Conservation (phyloP, 1,140 invertebrate genomes). For the Saccostrea cuccullata region DNA sequence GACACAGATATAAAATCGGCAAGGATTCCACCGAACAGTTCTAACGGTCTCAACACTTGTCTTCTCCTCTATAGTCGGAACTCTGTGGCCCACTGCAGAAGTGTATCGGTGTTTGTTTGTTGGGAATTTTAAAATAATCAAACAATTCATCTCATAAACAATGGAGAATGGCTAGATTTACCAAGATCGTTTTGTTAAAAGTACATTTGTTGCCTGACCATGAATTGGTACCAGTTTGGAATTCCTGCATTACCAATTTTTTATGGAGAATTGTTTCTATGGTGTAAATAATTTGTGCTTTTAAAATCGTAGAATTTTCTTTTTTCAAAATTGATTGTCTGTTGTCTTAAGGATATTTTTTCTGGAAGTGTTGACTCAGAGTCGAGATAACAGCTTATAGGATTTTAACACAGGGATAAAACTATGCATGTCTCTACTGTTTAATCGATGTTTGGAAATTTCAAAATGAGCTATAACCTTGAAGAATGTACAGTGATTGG, state of each 20-base stretch:
- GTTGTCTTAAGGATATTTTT: background rate
- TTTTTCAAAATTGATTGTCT: background rate
- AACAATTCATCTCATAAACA: conserved; percentile 22
- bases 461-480: background rate
- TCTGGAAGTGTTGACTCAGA: background rate
- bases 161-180: conserved; percentile 18
- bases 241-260: background rate
- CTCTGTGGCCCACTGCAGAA: background rate
- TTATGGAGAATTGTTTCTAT: background rate
- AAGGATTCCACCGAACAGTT: background rate
- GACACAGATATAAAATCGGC: background rate
- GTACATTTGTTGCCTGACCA: background rate
- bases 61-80: background rate
- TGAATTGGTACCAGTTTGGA: background rate
- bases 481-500: background rate
- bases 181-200: background rate
- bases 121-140: background rate
- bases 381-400: background rate
- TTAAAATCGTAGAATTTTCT: background rate
- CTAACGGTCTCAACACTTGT: background rate
- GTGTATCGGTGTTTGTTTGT: conserved; percentile 6
- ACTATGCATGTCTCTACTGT: background rate
- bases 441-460: background rate
- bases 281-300: background rate
- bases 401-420: background rate